Conservation (phyloP, 2,797 vertebrate genomes). For the Melanotaenia boesemani region DNA sequence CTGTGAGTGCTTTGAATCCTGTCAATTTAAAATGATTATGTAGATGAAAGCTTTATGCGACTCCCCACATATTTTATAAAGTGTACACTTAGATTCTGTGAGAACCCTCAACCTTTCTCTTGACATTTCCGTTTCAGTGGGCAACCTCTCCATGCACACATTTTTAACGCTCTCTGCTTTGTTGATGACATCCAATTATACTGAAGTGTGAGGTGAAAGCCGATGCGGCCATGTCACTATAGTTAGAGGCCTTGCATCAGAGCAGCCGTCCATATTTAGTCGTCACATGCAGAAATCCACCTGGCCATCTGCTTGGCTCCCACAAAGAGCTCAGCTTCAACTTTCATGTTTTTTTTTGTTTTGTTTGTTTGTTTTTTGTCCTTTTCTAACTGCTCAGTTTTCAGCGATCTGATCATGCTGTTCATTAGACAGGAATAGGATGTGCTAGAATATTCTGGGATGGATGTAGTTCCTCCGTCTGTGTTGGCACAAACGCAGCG, state of each 20-base stretch:
- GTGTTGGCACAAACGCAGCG: too few relatives aligned
- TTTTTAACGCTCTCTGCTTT: slow-evolving; percentile 30
- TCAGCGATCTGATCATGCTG: too few relatives aligned
- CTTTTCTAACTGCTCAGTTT: too few relatives aligned
- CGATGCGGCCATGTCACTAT: slow-evolving; percentile 16
- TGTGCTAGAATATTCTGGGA: background rate
- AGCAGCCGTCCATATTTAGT: background rate
- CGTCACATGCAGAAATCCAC: background rate
- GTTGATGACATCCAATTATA: slow-evolving; percentile 58
- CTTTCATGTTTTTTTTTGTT: background rate
- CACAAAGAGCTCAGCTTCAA: background rate
- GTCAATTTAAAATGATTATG: slow-evolving; percentile 15
- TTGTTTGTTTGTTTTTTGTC: too few relatives aligned
- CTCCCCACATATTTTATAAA: slow-evolving; percentile 19
- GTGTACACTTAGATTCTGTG: slow-evolving; percentile 20
- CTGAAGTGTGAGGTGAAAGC: slow-evolving; percentile 35
- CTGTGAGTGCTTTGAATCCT: slow-evolving; percentile 3
- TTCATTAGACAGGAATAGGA: background rate
- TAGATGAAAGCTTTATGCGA: slow-evolving; percentile 16
- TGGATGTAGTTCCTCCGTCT: background rate
- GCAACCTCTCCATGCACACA: slow-evolving; percentile 38
- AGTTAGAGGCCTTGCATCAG: background rate
- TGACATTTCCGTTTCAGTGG: slow-evolving; percentile 29
- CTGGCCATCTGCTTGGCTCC: background rate
- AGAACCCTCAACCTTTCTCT: slow-evolving; percentile 41